Evolutionary conservation across 2,113 vertebrate species (phyloP).

Genomic region (Rhynchomys soricoides): DNA sequence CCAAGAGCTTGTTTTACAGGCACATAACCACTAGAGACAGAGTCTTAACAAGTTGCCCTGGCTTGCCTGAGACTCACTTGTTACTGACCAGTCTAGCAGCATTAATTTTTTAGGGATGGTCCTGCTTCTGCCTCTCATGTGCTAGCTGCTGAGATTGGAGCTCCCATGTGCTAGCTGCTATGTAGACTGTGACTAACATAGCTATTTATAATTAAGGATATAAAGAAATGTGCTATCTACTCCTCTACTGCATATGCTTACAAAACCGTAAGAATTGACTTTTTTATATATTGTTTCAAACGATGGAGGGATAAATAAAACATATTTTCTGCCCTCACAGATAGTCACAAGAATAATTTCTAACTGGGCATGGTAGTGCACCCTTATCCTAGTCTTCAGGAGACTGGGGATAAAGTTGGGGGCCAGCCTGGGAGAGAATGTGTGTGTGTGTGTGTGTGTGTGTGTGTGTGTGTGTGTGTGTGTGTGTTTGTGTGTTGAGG

Average conservation of each 20-base stretch:
- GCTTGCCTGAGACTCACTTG: neutral
- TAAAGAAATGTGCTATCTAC: neutral
- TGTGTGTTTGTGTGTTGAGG: too few species aligned
- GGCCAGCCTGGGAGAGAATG: neutral
- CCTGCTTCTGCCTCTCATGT: neutral
- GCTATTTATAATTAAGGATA: neutral
- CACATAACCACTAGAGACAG: neutral
- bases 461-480: too few species aligned
- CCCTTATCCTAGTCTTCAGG: neutral
- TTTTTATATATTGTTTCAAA: neutral
- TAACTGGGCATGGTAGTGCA: neutral
- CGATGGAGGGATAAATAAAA: neutral
- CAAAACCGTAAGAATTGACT: neutral
- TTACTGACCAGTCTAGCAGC: neutral
- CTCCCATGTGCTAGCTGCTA: neutral
- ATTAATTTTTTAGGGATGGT: neutral
- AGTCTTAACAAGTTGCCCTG: neutral
- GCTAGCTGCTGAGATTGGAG: neutral
- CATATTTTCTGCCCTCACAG: neutral
- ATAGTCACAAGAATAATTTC: neutral
- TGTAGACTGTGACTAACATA: neutral
- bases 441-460: too few species aligned
- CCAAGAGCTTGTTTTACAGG: neutral
- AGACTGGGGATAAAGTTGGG: neutral
- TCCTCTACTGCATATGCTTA: neutral